A percentile compares a stretch with the other conserved stretches of the same genome.
These are phyloP conservation scores for Machimus rusticus DNA, from an alignment of 2,888 invertebrate genomes.

Conservation along the genomic window DNA sequence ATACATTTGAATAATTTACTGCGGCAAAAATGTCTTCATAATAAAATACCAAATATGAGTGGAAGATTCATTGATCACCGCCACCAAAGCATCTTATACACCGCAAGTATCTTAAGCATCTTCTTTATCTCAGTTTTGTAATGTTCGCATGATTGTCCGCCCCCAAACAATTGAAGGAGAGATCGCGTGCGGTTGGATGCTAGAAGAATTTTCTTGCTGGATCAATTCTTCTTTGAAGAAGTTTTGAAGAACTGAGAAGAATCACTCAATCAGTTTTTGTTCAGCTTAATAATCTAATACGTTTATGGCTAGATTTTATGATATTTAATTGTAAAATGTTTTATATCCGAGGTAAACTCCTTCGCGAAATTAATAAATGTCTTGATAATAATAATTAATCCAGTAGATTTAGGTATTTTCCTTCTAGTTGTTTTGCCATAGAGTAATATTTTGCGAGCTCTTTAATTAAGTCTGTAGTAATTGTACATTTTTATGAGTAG, in stretches of 20 bases:
- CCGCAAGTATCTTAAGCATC: neutral
- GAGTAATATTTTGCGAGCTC: neutral
- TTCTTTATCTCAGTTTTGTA: neutral
- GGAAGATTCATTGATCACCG: neutral
- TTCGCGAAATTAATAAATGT: neutral
- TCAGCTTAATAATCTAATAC: neutral
- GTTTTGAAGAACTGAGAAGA: neutral
- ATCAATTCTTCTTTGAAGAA: neutral
- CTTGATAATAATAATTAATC: neutral
- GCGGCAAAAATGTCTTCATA: neutral
- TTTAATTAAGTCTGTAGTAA: neutral
- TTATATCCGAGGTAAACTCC: neutral
- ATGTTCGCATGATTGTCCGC: conserved; percentile 13
- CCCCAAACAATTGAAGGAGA: conserved; percentile 10
- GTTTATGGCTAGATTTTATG: neutral
- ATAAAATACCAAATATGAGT: conserved; percentile 5
- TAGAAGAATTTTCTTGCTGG: neutral
- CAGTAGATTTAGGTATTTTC: neutral
- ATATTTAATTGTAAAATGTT: neutral
- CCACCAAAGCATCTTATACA: neutral
- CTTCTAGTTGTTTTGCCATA: neutral
- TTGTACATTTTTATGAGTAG: neutral
- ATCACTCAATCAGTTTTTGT: neutral
- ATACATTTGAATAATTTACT: neutral
- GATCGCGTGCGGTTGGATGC: neutral